A percentile compares a stretch with the other conserved stretches of the same genome.
phyloP scores from a whole-genome alignment of 2,797 vertebrate genomes.

The Tinamus major region DNA sequence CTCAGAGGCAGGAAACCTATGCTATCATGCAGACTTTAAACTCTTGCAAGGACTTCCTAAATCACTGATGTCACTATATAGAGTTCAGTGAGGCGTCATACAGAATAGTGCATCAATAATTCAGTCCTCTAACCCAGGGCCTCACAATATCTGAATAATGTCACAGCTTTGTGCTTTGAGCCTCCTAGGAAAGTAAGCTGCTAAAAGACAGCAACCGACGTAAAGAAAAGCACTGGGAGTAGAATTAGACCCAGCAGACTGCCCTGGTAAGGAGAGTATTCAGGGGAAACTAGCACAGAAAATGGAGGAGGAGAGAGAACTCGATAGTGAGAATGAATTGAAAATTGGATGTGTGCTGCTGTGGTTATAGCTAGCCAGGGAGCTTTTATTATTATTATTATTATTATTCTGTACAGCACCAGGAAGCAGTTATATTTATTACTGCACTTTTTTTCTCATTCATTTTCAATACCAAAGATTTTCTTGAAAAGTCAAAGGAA shows the following conservation, averaged over 20 bases:
- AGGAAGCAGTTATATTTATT: neutral
- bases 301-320: neutral
- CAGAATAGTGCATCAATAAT: neutral
- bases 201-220: neutral
- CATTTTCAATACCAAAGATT: neutral
- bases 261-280: neutral
- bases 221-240: constrained; percentile 15
- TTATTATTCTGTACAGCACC: neutral
- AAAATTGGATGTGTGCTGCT: constrained; percentile 10
- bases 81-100: neutral
- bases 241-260: constrained; percentile 11
- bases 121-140: neutral
- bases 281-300: neutral
- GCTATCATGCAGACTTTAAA: neutral
- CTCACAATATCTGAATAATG: constrained; percentile 6
- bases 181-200: neutral
- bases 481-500: neutral
- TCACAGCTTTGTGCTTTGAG: neutral
- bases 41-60: neutral
- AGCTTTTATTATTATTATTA: neutral
- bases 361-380: neutral
- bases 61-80: neutral
- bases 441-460: neutral
- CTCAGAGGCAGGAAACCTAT: neutral
- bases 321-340: neutral